Percentiles rank a stretch among this genome's conserved stretches.
phyloP scores from a whole-genome alignment of 2,113 vertebrate species.

The Podarcis raffonei region DNA sequence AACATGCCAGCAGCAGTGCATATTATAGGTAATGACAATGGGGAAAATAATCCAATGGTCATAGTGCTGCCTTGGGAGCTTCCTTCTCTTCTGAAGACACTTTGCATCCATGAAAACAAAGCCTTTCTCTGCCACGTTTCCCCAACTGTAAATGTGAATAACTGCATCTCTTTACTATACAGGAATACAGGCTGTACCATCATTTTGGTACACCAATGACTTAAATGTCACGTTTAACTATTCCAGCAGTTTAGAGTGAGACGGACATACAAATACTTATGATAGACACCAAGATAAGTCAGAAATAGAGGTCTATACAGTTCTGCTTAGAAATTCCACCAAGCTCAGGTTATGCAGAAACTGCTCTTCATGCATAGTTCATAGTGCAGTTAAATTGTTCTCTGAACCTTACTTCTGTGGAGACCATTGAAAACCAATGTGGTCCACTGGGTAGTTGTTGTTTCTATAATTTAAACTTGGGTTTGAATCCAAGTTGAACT shows the following conservation, averaged over 20 bases:
- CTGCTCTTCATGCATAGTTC: not conserved
- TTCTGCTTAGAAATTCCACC: not conserved
- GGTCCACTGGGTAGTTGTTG: not conserved
- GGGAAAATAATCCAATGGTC: not conserved
- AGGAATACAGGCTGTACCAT: not conserved
- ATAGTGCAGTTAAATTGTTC: not conserved
- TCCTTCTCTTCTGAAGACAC: not conserved
- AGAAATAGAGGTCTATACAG: not conserved
- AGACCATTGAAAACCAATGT: not conserved
- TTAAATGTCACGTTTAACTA: not conserved
- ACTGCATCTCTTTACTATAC: not conserved
- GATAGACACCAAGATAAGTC: not conserved
- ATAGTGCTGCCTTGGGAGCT: not conserved
- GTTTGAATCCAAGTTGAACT: not conserved
- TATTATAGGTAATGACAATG: not conserved
- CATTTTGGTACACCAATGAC: not conserved
- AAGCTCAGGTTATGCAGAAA: not conserved
- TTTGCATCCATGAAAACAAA: not conserved
- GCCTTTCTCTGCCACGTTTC: not conserved
- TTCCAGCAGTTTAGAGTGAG: too few species aligned
- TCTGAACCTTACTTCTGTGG: not conserved
- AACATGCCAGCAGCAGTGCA: not conserved
- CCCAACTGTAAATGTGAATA: not conserved
- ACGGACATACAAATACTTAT: not conserved
- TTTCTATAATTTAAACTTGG: too few species aligned